These are phyloP conservation scores for Hoplostethus mediterraneus DNA, from an alignment of 2,797 vertebrate species.

Conservation along the genomic window DNA sequence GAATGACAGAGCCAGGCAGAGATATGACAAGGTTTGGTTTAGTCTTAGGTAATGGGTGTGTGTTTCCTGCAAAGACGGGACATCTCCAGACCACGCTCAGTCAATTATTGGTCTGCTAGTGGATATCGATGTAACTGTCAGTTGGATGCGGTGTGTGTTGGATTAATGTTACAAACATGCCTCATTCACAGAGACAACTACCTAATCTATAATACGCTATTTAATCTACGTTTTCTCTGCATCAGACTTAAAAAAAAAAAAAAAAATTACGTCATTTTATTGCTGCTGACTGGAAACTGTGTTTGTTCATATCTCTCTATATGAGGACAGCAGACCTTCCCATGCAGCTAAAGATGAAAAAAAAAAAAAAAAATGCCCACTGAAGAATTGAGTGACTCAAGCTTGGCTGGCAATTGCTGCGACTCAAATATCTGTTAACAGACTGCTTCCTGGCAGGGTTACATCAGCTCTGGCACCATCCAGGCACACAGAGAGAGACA, in stretches of 20 bases:
- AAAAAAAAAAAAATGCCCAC: slow-evolving; percentile 29
- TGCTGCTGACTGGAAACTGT: slow-evolving; percentile 43
- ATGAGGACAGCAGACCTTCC: slow-evolving; percentile 22
- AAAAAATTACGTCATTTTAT: slow-evolving; percentile 52
- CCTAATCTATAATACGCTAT: not conserved
- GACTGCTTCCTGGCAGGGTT: slow-evolving; percentile 85
- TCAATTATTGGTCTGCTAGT: not conserved
- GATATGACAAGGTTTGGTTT: not conserved
- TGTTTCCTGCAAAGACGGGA: not conserved
- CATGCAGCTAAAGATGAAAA: slow-evolving; percentile 12
- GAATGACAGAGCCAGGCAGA: not conserved
- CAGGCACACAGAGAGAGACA: slow-evolving; percentile 79
- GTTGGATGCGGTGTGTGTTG: not conserved
- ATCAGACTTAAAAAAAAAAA: not conserved
- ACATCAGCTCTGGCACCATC: slow-evolving; percentile 84
- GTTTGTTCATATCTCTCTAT: slow-evolving; percentile 31
- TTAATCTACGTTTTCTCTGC: not conserved
- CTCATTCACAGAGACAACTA: not conserved
- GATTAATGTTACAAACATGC: not conserved
- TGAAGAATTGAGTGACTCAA: slow-evolving; percentile 72
- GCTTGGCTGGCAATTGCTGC: slow-evolving; percentile 72
- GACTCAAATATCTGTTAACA: slow-evolving; percentile 83
- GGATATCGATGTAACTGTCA: not conserved
- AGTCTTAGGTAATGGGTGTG: not conserved
- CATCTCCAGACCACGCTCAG: no score